Evolutionary conservation across 1,140 invertebrate species (phyloP).

Genomic region (Leptestheria dahalacensis): DNA sequence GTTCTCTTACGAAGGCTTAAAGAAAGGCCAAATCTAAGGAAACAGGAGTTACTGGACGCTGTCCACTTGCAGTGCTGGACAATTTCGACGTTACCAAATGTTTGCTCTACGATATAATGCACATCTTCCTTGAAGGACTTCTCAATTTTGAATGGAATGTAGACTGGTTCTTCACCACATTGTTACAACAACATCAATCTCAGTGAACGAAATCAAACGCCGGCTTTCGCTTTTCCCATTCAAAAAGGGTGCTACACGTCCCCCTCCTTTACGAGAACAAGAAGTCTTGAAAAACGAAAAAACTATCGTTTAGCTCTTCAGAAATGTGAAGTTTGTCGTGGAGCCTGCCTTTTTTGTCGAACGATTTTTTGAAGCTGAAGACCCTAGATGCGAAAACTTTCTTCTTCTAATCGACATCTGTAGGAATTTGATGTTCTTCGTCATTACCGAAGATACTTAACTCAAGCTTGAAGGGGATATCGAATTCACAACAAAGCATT

Average conservation of each 20-base stretch:
- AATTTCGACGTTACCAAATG: not conserved
- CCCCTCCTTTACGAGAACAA: not conserved
- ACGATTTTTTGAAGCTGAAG: not conserved
- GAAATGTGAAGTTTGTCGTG: not conserved
- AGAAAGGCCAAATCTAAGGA: not conserved
- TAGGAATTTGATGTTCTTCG: not conserved
- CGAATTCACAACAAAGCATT: not conserved
- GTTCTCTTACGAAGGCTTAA: not conserved
- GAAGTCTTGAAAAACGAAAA: not conserved
- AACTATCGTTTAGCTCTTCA: not conserved
- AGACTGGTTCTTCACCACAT: not conserved
- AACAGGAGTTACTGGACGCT: not conserved
- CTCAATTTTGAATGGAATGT: not conserved
- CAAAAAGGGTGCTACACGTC: not conserved
- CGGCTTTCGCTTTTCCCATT: not conserved
- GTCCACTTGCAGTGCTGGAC: not conserved
- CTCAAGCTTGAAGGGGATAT: not conserved
- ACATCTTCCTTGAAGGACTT: not conserved
- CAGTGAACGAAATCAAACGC: not conserved
- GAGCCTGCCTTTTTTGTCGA: not conserved
- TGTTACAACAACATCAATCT: not conserved
- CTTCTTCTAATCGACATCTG: not conserved
- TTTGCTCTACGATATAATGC: not conserved
- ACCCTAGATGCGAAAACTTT: not conserved
- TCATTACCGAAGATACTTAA: not conserved